phyloP scores from a whole-genome alignment of 2,888 invertebrate genomes.

The Hipparchia semele region DNA sequence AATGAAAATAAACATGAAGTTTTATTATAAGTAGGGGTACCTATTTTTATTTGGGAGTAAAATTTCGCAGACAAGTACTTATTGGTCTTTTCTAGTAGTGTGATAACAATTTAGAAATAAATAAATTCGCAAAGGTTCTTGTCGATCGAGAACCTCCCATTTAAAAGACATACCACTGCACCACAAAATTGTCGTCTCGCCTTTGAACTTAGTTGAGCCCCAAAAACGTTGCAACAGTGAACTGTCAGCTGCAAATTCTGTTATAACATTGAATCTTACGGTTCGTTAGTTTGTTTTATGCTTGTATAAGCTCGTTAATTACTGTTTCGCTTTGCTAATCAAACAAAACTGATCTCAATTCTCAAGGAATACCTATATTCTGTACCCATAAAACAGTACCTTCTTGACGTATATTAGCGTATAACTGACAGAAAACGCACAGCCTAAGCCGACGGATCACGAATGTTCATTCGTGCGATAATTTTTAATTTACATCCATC shows the following conservation, averaged over 20 bases:
- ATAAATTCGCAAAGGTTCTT: too few species aligned
- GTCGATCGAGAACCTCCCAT: too few species aligned
- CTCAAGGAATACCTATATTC: not conserved
- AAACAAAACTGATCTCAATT: not conserved
- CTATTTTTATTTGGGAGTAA: not conserved
- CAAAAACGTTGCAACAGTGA: conserved; percentile 1
- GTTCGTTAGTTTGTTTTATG: conserved; percentile 8
- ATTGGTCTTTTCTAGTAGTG: too few species aligned
- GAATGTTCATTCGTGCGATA: not conserved
- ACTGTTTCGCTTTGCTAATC: conserved; percentile 4
- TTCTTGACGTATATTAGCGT: too few species aligned
- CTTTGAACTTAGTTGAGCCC: not conserved
- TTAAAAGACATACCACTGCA: too few species aligned
- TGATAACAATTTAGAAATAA: too few species aligned
- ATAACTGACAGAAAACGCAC: too few species aligned
- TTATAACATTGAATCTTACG: conserved; percentile 13
- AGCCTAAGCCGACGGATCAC: not conserved
- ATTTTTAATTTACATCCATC: conserved; percentile 8
- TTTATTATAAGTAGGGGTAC: not conserved
- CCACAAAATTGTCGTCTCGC: too few species aligned
- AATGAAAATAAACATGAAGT: not conserved
- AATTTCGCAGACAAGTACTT: too few species aligned
- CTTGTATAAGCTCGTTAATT: conserved; percentile 6
- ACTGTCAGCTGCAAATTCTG: conserved; percentile 17
- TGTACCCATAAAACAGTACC: too few species aligned